Evolutionary conservation across 2,113 vertebrate species (phyloP).

Genomic region (Anarrhichthys ocellatus): DNA sequence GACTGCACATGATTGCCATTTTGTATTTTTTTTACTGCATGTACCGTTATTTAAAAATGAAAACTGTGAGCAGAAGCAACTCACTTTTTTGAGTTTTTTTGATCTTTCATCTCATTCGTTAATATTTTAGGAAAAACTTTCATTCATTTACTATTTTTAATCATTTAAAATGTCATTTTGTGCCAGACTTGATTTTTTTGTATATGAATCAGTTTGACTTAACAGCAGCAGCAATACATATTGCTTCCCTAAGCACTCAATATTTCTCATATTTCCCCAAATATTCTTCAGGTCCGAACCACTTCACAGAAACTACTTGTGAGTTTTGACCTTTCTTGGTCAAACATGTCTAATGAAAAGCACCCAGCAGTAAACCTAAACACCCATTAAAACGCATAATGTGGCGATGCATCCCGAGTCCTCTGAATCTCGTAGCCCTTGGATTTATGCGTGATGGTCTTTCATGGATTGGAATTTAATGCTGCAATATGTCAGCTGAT

Average conservation of each 20-base stretch:
- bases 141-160: neutral
- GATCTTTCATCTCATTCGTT: neutral
- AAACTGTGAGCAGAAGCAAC: neutral
- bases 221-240: neutral
- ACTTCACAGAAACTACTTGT: neutral
- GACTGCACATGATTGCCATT: neutral
- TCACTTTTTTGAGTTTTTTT: neutral
- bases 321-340: conserved; percentile 8
- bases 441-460: conserved; percentile 58
- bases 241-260: neutral
- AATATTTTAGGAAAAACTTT: neutral
- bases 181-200: neutral
- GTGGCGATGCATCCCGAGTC: conserved; percentile 43
- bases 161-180: neutral
- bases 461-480: conserved; percentile 59
- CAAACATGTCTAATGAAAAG: conserved; percentile 20
- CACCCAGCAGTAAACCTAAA: neutral
- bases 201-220: neutral
- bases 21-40: neutral
- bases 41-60: neutral
- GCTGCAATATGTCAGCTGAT: conserved; percentile 54
- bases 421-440: conserved; percentile 24
- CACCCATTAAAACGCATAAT: neutral
- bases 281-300: conserved; percentile 2
- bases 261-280: neutral